These are phyloP conservation scores for Triplophysa dalaica DNA, from an alignment of 2,113 vertebrate species.

Conservation along the genomic window DNA sequence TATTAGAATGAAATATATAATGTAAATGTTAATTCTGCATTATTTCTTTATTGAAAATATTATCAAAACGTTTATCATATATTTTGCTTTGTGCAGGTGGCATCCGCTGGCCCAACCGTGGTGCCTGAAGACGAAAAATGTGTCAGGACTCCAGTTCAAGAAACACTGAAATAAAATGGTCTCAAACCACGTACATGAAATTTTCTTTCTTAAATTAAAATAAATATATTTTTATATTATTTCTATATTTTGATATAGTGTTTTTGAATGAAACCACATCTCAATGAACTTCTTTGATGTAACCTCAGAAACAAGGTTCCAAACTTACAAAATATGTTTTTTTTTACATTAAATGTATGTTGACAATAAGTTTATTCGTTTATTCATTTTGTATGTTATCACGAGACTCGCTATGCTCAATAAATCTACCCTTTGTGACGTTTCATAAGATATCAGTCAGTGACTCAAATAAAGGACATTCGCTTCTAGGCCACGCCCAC, in stretches of 20 bases:
- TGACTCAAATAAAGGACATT: neutral
- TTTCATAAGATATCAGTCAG: neutral
- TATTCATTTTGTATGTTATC: neutral
- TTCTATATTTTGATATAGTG: neutral
- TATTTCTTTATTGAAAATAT: neutral
- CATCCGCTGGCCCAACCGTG: neutral
- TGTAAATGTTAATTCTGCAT: neutral
- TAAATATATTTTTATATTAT: neutral
- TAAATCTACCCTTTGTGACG: neutral
- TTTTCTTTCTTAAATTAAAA: neutral
- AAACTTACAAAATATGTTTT: neutral
- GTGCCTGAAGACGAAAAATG: conserved; percentile 29
- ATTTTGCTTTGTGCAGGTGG: conserved; percentile 12
- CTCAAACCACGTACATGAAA: neutral
- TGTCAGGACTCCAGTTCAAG: conserved; percentile 61
- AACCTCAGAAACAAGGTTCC: neutral
- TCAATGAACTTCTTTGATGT: neutral
- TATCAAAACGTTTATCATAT: too few relatives aligned
- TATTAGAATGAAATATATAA: neutral
- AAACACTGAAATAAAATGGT: conserved; percentile 28
- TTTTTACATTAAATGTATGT: neutral
- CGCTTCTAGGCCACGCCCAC: neutral
- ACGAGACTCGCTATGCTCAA: neutral
- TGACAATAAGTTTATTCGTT: neutral
- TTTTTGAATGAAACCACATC: neutral